Base-by-base conservation (phyloP, 2,113 vertebrate genomes). In the Nanger granti region DNA sequence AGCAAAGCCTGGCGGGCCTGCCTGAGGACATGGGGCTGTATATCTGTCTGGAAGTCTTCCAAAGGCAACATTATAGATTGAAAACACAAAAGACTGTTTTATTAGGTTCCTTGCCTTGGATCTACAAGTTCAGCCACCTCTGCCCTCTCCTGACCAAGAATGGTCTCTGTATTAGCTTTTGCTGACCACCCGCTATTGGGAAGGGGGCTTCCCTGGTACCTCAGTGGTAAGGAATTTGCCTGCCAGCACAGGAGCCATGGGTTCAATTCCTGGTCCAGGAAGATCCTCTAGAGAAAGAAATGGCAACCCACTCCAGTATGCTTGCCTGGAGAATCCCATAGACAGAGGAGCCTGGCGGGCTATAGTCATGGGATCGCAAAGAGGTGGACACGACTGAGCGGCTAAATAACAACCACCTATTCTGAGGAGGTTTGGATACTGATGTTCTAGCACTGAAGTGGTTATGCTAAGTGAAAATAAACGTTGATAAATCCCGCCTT, bases 391-490 rank as follows among this genome's bases (percentile, higher is more conserved):
- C 0, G 22, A 44, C 73, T 79, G 22, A 79, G 24, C 3, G 0
- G 44, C 73, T 44, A 79, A 44, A 79, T 28, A 44, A 44, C 73
- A 44, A 7, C 73, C 37, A 79, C 41, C 73, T 44, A 14, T 79
- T 44, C 7, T 4, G 49, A 92, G 44, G 14, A 52, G 37, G 5
- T 5, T 85, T 94, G 79, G 94, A 73, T 18, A 59, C 29, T 49
- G 76, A 87, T 76, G 37, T 76, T 93, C 82, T 59, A 28, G 54
- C n/a, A 6, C 47, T 76, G 69, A 84, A 94, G 20, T 66, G 52
- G 22, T 80, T 94, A 93, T 73, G 73, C 41, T 84, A 82, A 93
- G n/a, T 91, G 79, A 93, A 97, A 96, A 89, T 55, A n/a, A 97
- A 86, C 20, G 57, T 49, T 85, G 66, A 93, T 80, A 91, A 94